Evolutionary conservation across 2,888 invertebrate species (phyloP), one percentile per base, ranked within the genome.

Genomic region (Germaria angustata): DNA sequence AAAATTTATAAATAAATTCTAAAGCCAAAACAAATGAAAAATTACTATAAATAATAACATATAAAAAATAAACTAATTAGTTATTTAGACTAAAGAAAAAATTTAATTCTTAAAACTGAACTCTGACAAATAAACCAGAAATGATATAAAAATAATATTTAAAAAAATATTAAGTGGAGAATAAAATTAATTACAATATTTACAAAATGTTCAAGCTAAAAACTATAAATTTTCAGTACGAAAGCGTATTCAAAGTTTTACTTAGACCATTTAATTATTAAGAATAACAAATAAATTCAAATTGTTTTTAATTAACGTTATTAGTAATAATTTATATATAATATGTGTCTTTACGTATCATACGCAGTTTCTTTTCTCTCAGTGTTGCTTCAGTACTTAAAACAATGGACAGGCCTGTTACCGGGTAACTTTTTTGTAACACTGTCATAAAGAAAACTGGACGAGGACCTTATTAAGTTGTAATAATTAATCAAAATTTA

Each of bases 21-120:
- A 84, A 61, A 73, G 51, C 9, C 41, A 76, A 78, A 68, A 53
- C 34, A 75, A 78, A 83, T 41, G 36, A 81, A 41, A 81, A 85
- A 57, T 68, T 46, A 66, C 66, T 51, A 51, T 41, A 55, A 59
- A 22, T 71, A 63, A 28, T 46, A 13, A 9, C 7, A 17, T 15
- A n/a, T 13, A 17, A 22, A 68, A 44, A 34, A 65, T 49, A 75
- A 77, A 76, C 24, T 36, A 53, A 49, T 24, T 55, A 80, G 65
- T 65, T 77, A 73, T 69, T 78, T 69, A 76, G 71, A 41, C 46
- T 28, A 66, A 69, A 63, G 24, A 71, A 51, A 63, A 73, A 69
- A 46, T 59, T 63, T 49, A 61, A 46, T 49, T 32, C n/a, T 24
- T 44, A 32, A 44, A 68, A 76, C 66, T 28, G 28, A 28, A 28